Conservation (phyloP, 1,140 invertebrate genomes). For the Microplitis demolitor region DNA sequence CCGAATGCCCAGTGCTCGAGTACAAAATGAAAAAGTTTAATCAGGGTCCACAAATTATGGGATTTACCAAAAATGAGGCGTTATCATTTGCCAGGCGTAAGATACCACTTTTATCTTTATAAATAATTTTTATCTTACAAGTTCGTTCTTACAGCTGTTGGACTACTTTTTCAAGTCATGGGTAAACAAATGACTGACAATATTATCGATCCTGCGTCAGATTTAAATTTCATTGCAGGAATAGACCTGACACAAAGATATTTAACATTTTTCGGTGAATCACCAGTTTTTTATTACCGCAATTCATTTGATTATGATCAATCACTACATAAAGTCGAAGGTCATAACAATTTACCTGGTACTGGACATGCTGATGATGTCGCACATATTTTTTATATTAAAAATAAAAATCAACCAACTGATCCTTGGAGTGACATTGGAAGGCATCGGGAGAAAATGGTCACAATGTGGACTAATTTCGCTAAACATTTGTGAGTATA, state of each 20-base stretch:
- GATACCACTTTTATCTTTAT: background rate
- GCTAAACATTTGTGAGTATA: conserved; percentile 34
- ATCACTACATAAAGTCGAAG: background rate
- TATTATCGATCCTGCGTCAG: background rate
- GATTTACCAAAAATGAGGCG: conserved; percentile 65
- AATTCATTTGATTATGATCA: background rate
- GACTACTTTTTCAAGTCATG: background rate
- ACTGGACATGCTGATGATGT: conserved; percentile 13
- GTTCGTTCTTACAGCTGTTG: background rate
- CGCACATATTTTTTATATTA: conserved; percentile 10
- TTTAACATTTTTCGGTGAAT: background rate
- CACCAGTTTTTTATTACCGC: conserved; percentile 12
- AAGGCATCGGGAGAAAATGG: background rate
- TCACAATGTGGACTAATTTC: conserved; percentile 27
- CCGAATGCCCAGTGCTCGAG: conserved; percentile 59
- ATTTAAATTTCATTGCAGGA: background rate
- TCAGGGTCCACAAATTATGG: conserved; percentile 63
- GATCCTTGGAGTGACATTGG: background rate
- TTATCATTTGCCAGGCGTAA: conserved; percentile 62
- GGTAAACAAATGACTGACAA: background rate
- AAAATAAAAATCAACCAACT: background rate
- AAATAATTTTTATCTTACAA: too few relatives aligned
- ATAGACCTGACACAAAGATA: conserved; percentile 18
- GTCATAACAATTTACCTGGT: background rate
- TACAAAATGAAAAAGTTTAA: conserved; percentile 60